These are phyloP conservation scores for Harpalus rufipes DNA, from an alignment of 2,888 invertebrate species.

Conservation along the genomic window DNA sequence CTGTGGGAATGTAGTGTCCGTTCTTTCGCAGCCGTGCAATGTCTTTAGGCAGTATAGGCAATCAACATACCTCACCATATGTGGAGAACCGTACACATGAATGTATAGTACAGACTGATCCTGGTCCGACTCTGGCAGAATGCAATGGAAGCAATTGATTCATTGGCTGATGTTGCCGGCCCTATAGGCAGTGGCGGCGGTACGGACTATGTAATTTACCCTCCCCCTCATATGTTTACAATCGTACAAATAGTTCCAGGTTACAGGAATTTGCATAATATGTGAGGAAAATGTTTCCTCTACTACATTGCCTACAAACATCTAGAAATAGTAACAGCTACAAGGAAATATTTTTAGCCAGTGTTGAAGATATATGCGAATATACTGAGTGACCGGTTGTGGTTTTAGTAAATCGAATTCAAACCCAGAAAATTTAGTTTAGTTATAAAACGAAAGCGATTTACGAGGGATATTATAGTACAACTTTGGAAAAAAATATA, in stretches of 20 bases:
- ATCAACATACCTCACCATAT: slow-evolving; percentile 23
- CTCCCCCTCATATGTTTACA: slow-evolving; percentile 8
- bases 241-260: neutral
- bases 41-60: neutral
- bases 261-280: slow-evolving; percentile 1
- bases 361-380: neutral
- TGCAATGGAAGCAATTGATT: slow-evolving; percentile 29
- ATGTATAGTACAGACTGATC: neutral
- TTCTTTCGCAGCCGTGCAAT: too few relatives aligned
- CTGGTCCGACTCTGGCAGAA: neutral
- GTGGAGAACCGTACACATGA: slow-evolving; percentile 1
- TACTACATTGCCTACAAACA: neutral
- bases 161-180: slow-evolving; percentile 21
- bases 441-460: too few relatives aligned
- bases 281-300: neutral
- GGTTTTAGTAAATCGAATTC: too few relatives aligned
- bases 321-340: neutral
- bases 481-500: too few relatives aligned
- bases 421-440: too few relatives aligned
- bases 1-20: too few relatives aligned
- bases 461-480: too few relatives aligned
- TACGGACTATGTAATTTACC: neutral
- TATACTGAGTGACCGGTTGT: too few relatives aligned
- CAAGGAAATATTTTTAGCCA: neutral
- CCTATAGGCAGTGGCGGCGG: slow-evolving; percentile 13